Evolutionary conservation across 2,888 invertebrate genomes (phyloP).

Genomic region (Plutella xylostella): DNA sequence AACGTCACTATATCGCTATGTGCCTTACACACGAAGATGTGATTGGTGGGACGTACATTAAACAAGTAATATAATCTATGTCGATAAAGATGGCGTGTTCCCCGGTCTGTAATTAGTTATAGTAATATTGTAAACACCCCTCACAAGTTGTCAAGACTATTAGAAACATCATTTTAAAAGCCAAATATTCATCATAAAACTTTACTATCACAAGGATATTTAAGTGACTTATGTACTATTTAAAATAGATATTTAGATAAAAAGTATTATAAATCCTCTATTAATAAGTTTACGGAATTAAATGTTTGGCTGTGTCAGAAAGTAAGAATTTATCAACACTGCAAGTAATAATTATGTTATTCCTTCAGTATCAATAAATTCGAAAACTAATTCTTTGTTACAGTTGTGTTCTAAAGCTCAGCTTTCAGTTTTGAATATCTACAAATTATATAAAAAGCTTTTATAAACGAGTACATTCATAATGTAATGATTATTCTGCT

Average conservation of each 20-base stretch:
- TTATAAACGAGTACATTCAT: not conserved
- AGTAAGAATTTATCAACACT: too few relatives aligned
- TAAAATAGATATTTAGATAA: not conserved
- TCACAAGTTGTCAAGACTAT: too few relatives aligned
- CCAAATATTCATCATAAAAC: not conserved
- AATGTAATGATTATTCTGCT: not conserved
- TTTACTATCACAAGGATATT: not conserved
- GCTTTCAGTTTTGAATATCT: too few relatives aligned
- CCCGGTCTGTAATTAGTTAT: too few relatives aligned
- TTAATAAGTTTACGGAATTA: conserved; percentile 41
- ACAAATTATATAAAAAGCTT: not conserved
- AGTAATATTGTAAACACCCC: too few relatives aligned
- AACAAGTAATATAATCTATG: too few relatives aligned
- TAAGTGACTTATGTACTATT: not conserved
- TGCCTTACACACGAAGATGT: too few relatives aligned
- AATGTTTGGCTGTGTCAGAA: conserved; percentile 51
- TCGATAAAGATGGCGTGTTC: too few relatives aligned
- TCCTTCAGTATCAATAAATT: conserved; percentile 2
- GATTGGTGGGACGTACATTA: too few relatives aligned
- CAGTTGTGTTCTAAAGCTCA: not conserved
- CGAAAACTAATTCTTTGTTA: not conserved
- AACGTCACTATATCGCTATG: too few relatives aligned
- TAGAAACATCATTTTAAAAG: too few relatives aligned
- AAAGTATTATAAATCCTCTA: conserved; percentile 8
- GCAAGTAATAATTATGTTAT: too few relatives aligned